Conservation (phyloP, 92 coral and sea anemone genomes). For the Isaurus tuberculatus region DNA sequence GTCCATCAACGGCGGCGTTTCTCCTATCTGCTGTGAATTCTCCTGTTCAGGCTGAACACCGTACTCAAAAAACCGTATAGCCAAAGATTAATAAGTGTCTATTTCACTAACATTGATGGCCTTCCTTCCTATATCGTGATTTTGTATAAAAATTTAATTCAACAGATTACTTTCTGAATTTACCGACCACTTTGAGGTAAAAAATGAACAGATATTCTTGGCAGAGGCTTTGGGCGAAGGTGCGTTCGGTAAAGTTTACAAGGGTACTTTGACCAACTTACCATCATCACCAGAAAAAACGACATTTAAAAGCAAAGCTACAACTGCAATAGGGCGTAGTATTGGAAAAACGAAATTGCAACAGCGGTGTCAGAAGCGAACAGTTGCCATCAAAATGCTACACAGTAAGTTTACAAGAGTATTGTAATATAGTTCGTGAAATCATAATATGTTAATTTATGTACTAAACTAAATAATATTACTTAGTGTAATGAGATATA, state of each 20-base stretch:
- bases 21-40: no score
- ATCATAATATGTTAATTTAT: no score
- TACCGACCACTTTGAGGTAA: conserved; percentile 21
- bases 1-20: no score
- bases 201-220: conserved; percentile 30
- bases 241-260: conserved; percentile 33
- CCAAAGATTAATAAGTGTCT: no score
- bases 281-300: neutral
- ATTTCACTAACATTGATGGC: no score
- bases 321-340: conserved; percentile 4
- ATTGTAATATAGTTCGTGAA: neutral
- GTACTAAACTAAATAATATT: neutral
- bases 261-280: conserved; percentile 9
- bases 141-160: neutral
- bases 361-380: neutral
- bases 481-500: no score
- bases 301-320: neutral
- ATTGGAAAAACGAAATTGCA: conserved; percentile 1
- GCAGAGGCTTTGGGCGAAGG: conserved; percentile 42
- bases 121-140: no score
- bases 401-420: conserved; percentile 12
- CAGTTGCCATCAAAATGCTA: conserved; percentile 35
- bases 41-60: no score
- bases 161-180: conserved; percentile 9
- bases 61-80: no score